Evolutionary conservation across 2,797 vertebrate species (phyloP), one percentile per base, ranked within the genome.

Genomic region (Trichosurus vulpecula): DNA sequence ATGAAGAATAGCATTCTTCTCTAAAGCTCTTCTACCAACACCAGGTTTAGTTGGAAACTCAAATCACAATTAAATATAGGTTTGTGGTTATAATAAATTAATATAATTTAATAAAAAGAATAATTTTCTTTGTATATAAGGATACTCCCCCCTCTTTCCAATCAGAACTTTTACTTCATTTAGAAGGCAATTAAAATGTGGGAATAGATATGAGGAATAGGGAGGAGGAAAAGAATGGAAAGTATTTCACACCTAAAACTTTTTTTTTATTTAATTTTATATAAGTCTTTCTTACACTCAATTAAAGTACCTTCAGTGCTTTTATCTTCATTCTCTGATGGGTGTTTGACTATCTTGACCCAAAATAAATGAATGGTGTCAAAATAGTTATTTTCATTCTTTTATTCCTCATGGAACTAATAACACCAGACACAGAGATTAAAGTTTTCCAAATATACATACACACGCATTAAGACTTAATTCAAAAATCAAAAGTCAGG

Each of bases 91-190:
- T 97, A 98, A 97, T 98, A 96, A 89, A 97, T 98, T 97, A 95
- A 95, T 96, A 97, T 97, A 97, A 98, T 97, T 98, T 97, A 97
- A 97, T 97, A 96, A 93, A 54, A 91, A 95, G 95, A 96, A 97
- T 97, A 97, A 96, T 97, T 97, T 97, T 55, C 58, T 95, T 96
- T 97, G 96, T 97, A 97, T 96, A 97, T 97, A 97, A 52, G 94
- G 93, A 96, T 90, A 92, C 95, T 94, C 96, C 90, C 92, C 91
- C n/a, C 95, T 92, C 96, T 96, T 97, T 97, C 96, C 95, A 98
- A 97, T 96, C 97, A 98, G 94, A 98, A 97, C 93, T 97, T 97
- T 91, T 96, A 97, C 94, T 97, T 97, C 96, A 96, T 98, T 97
- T 96, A 97, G 94, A 97, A 97, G 12, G 96, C 66, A 94, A 87